These are phyloP conservation scores for Clarias gariepinus DNA, from an alignment of 2,113 vertebrate species.

Conservation along the genomic window DNA sequence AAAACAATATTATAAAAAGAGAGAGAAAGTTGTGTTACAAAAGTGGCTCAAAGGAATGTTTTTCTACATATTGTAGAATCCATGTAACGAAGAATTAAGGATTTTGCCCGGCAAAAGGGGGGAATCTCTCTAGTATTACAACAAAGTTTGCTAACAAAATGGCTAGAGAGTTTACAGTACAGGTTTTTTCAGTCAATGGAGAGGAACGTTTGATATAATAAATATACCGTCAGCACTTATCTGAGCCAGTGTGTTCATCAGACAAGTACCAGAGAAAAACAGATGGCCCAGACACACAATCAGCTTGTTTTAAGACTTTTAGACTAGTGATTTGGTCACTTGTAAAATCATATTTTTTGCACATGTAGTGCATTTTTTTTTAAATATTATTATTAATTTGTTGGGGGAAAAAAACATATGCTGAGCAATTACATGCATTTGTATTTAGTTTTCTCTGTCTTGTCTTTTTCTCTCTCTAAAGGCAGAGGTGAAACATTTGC, in stretches of 20 bases:
- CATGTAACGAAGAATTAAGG: too few species aligned
- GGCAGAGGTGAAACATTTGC: conserved; percentile 71
- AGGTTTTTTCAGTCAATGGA: background rate
- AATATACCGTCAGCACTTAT: background rate
- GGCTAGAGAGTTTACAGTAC: background rate
- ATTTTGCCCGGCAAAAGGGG: too few species aligned
- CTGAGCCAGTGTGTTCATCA: background rate
- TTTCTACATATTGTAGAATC: too few species aligned
- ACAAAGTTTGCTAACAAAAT: background rate
- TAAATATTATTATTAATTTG: background rate
- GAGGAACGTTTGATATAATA: background rate
- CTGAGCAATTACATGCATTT: background rate
- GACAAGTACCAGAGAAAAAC: background rate
- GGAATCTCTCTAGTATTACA: background rate
- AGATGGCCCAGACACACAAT: background rate
- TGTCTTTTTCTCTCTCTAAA: conserved; percentile 53
- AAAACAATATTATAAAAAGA: too few species aligned
- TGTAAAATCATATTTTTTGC: background rate
- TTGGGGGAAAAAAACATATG: background rate
- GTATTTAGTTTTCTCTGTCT: background rate
- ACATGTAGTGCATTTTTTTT: background rate
- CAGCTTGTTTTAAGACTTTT: background rate
- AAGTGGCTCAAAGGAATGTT: too few species aligned
- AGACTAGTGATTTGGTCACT: background rate
- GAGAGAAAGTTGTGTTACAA: too few species aligned